These are phyloP conservation scores for Chymomyza procnemis DNA, from an alignment of 2,888 invertebrate genomes.

Conservation along the genomic window DNA sequence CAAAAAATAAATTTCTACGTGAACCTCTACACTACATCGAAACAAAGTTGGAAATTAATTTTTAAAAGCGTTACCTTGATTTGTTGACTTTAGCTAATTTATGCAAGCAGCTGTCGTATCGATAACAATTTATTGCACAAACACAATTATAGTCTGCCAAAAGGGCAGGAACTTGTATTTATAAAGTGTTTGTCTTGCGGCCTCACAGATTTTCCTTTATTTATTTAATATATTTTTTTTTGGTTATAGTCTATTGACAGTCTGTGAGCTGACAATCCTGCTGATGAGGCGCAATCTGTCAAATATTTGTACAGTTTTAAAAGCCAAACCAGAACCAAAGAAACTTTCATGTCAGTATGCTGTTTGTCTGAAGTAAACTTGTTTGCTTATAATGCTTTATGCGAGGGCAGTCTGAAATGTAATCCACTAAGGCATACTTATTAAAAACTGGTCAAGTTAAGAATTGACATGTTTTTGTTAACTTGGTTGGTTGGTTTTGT, in stretches of 20 bases:
- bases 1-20: no score
- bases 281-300: constrained; percentile 22
- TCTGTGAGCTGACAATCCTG: not conserved
- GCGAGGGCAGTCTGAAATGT: no score
- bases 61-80: not conserved
- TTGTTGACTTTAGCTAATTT: not conserved
- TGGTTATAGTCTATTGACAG: not conserved
- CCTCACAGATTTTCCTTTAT: not conserved
- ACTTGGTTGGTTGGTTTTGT: no score
- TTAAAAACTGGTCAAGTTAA: no score
- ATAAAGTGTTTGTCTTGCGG: constrained; percentile 20
- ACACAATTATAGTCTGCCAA: not conserved
- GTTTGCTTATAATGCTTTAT: no score
- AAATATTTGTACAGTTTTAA: constrained; percentile 48
- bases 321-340: constrained; percentile 17
- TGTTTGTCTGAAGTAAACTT: no score
- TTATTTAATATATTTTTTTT: no score
- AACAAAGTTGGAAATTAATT: not conserved
- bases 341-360: not conserved
- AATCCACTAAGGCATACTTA: no score
- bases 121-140: no score
- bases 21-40: not conserved
- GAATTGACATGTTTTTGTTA: no score
- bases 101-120: not conserved
- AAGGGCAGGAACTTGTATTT: not conserved